Conservation (phyloP, 2,113 vertebrate genomes). For the Acrocephalus arundinaceus region DNA sequence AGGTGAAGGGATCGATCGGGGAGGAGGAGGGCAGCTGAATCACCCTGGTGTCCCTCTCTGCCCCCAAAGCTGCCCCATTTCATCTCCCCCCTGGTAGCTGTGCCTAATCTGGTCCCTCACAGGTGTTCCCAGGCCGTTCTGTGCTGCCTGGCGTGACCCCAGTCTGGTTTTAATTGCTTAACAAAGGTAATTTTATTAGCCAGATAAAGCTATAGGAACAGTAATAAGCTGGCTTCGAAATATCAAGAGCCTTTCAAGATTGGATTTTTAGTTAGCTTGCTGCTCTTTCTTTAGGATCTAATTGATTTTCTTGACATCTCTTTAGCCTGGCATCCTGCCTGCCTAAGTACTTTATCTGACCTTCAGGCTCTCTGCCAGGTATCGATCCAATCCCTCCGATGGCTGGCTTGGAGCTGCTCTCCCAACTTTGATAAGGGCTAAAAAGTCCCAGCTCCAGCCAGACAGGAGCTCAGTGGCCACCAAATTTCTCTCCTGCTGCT, state of each 20-base stretch:
- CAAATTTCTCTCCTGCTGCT: conserved; percentile 72
- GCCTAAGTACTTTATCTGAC: conserved; percentile 88
- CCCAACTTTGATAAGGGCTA: conserved; percentile 81
- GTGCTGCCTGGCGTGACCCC: conserved; percentile 54
- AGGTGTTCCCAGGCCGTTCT: conserved; percentile 56
- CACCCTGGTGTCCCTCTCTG: conserved; percentile 14
- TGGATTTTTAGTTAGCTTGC: conserved; percentile 78
- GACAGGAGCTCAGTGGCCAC: conserved; percentile 78
- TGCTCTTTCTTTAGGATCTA: conserved; percentile 82
- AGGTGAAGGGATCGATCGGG: conserved; percentile 67
- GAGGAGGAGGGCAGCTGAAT: conserved; percentile 63
- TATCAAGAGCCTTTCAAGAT: conserved; percentile 76
- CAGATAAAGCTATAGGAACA: conserved; percentile 74
- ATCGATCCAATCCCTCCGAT: conserved; percentile 75
- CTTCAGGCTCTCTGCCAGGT: conserved; percentile 80
- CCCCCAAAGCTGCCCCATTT: conserved; percentile 29
- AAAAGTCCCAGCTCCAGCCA: conserved; percentile 74
- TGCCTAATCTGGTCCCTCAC: conserved; percentile 14
- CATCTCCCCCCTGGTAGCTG: conserved; percentile 1
- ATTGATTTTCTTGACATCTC: conserved; percentile 89
- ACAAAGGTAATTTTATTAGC: conserved; percentile 77
- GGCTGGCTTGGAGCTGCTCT: conserved; percentile 73
- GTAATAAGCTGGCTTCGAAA: conserved; percentile 76
- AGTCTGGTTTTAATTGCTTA: conserved; percentile 76
- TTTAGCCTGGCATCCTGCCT: conserved; percentile 85